A percentile compares a stretch with the other conserved stretches of the same genome.
These are phyloP conservation scores for Aurelia aurita complex sp. Pacific DNA, from an alignment of 30 jellyfish, hydroid and myxozoan genomes.

Conservation along the genomic window DNA sequence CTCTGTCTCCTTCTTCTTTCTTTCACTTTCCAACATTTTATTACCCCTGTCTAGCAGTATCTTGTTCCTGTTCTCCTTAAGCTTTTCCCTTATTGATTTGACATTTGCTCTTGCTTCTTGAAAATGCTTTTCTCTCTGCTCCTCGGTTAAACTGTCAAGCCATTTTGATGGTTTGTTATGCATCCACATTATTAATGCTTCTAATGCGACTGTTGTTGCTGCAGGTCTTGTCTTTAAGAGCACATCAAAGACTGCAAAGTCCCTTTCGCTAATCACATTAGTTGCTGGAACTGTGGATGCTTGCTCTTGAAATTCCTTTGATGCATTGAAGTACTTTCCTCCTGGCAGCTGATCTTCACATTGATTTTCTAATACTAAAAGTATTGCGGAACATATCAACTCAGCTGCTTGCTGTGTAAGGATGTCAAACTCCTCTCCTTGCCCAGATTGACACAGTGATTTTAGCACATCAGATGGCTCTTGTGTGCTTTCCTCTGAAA, in stretches of 20 bases:
- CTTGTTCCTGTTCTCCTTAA: too few species aligned
- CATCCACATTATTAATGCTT: conserved; percentile 35
- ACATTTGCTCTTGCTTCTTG: too few species aligned
- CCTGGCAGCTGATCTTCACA: too few species aligned
- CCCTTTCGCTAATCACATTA: conserved; percentile 11
- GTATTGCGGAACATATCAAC: conserved; percentile 3
- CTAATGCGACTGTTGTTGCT: conserved; percentile 13
- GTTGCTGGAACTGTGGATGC: conserved; percentile 11
- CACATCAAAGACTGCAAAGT: conserved; percentile 24
- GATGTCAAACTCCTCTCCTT: conserved; percentile 17
- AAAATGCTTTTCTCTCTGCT: too few species aligned
- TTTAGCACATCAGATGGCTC: not conserved
- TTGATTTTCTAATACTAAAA: conserved; percentile 6
- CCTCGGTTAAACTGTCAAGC: conserved; percentile 4
- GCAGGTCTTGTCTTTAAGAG: conserved; percentile 1
- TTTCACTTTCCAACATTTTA: not conserved
- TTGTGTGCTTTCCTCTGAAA: too few species aligned
- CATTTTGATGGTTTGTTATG: conserved; percentile 13
- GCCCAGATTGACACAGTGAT: not conserved
- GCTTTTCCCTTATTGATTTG: too few species aligned
- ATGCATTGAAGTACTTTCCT: not conserved
- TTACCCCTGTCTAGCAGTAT: too few species aligned
- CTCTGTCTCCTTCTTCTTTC: not conserved
- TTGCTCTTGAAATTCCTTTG: not conserved
- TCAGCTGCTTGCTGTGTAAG: conserved; percentile 4